Evolutionary conservation across 1,140 invertebrate species (phyloP).

Genomic region (Dysdera silvatica): DNA sequence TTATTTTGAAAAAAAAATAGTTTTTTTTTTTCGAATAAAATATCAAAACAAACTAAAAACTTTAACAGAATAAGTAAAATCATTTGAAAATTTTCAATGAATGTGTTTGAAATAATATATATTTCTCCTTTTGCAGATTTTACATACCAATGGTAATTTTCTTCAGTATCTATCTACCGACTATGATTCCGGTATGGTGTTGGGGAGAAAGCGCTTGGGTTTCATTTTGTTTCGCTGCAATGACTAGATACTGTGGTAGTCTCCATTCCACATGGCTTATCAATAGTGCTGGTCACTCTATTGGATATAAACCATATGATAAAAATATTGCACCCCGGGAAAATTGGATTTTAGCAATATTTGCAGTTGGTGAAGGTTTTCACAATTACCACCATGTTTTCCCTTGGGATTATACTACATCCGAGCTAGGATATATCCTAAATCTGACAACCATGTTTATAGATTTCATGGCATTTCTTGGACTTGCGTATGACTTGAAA

Average conservation of each 20-base stretch:
- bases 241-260: conserved; percentile 63
- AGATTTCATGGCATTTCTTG: conserved; percentile 52
- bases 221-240: conserved; percentile 69
- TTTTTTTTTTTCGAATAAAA: no score
- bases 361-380: conserved; percentile 76
- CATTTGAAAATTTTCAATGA: no score
- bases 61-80: no score
- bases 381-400: conserved; percentile 94
- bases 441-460: conserved; percentile 53
- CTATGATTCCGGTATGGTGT: conserved; percentile 64
- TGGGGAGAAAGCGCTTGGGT: conserved; percentile 74
- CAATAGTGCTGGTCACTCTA: conserved; percentile 87
- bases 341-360: conserved; percentile 59
- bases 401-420: conserved; percentile 69
- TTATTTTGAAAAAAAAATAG: no score
- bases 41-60: no score
- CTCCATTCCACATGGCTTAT: conserved; percentile 91
- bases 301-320: conserved; percentile 85
- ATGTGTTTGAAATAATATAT: no score
- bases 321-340: conserved; percentile 61
- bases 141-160: no score
- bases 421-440: conserved; percentile 30
- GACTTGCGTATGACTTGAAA: conserved; percentile 53
- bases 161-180: conserved; percentile 69
- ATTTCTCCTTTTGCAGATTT: no score